Base-by-base conservation (phyloP, 2,888 invertebrate genomes). In the Patella depressa region DNA sequence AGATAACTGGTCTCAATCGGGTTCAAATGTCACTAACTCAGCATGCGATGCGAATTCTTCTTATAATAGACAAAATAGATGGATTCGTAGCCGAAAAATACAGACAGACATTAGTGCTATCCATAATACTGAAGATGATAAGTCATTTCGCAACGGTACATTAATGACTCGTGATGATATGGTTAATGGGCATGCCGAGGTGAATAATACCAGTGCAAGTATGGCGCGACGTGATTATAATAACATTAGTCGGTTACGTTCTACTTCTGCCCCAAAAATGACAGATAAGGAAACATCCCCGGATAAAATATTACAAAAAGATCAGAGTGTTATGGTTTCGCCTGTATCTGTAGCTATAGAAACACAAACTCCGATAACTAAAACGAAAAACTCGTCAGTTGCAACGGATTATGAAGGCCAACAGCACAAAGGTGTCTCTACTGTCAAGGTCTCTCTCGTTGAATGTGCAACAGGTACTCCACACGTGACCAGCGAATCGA, bases 391-490 rank as follows among this genome's bases (percentile, higher is more conserved):
- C 57, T 83, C 81, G 71, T 75, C 78, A 7, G 80, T 84, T 54
- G 83, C 78, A 9, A 86, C 86, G n/a, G 86, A 87, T 79, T 83
- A 82, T 53, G 79, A 84, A 11, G 86, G 86, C 19, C 85, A 86
- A 72, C 73, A 79, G 70, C 83, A 84, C 59, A 86, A 87, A 82
- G 78, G 83, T 24, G 87, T 86, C 29, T 81, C 83, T 7, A 87
- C 87, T 2, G 83, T 82, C 53, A 80, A 77, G 69, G 75, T 86
- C 65, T 80, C 81, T 34, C 78, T 80, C 19, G 81, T 81, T 29
- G 86, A 88, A 76, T 84, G 79, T 55, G 84, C 84, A 65, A 87
- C 88, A 9, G 81, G 78, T 72, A 87, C 87, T 83, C 85, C 85
- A 3, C 73, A 82, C 1, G 74, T 86, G 29, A 80, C 79, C 53